Conservation (phyloP, 2,888 invertebrate species). For the Hirtodrosophila cameraria region DNA sequence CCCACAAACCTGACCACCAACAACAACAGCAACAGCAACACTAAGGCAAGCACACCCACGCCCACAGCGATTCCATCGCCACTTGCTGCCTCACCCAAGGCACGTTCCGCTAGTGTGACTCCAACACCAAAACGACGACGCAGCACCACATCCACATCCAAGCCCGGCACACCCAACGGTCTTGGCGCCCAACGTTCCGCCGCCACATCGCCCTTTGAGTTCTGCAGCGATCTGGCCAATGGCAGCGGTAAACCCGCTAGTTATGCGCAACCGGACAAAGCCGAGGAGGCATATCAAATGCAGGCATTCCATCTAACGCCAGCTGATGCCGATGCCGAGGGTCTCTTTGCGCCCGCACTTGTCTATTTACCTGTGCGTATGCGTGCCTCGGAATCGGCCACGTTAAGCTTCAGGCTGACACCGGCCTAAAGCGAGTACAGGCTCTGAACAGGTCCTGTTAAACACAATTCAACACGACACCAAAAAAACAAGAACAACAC, state of each 20-base stretch:
- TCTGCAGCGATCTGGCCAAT: constrained; percentile 81
- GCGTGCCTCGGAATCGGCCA: constrained; percentile 92
- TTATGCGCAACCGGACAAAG: constrained; percentile 86
- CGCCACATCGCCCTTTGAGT: constrained; percentile 68
- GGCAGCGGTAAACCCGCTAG: constrained; percentile 85
- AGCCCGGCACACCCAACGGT: constrained; percentile 67
- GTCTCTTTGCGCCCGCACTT: constrained; percentile 93
- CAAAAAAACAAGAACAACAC: constrained; percentile 27
- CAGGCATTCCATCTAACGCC: constrained; percentile 93
- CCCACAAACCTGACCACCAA: constrained; percentile 74
- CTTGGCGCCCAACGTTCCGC: constrained; percentile 58
- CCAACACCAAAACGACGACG: constrained; percentile 31
- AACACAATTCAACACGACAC: constrained; percentile 24
- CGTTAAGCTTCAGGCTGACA: constrained; percentile 96
- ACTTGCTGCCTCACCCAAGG: constrained; percentile 42
- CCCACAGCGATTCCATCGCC: constrained; percentile 42
- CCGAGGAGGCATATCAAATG: constrained; percentile 87
- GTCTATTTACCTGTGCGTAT: constrained; percentile 97
- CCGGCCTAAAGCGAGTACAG: constrained; percentile 89
- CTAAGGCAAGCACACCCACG: constrained; percentile 26
- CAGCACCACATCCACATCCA: constrained; percentile 33
- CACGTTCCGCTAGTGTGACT: constrained; percentile 29
- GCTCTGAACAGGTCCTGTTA: constrained; percentile 1
- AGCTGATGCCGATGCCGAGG: constrained; percentile 61
- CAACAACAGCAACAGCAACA: constrained; percentile 78